Conservation (phyloP, 2,113 vertebrate species). For the Malurus melanocephalus region DNA sequence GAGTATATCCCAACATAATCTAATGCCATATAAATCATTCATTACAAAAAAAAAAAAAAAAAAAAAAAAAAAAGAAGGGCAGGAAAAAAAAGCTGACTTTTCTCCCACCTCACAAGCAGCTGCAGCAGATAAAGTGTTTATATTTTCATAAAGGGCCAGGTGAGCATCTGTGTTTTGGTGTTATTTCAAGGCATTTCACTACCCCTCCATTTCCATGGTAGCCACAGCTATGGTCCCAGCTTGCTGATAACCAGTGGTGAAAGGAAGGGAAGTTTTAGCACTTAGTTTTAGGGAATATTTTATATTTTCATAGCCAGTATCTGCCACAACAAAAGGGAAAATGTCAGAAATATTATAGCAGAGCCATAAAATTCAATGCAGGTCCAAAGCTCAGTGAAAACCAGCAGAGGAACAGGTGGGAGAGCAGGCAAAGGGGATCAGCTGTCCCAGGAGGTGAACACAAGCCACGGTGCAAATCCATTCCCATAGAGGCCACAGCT, state of each 20-base stretch:
- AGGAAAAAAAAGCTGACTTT: background rate
- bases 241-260: background rate
- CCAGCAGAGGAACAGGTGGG: constrained; percentile 35
- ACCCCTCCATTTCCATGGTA: constrained; percentile 35
- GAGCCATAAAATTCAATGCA: constrained; percentile 38
- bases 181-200: constrained; percentile 51
- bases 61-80: no score
- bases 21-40: constrained; percentile 65
- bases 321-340: background rate
- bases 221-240: background rate
- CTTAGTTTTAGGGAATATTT: background rate
- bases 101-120: constrained; percentile 64
- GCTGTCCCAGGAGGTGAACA: constrained; percentile 2
- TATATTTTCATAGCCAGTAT: background rate
- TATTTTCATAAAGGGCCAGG: constrained; percentile 51
- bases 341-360: background rate
- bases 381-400: background rate
- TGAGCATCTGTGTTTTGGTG: constrained; percentile 45
- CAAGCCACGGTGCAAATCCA: background rate
- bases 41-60: constrained; percentile 52
- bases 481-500: constrained; percentile 41
- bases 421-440: background rate
- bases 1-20: constrained; percentile 72
- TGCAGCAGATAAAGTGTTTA: constrained; percentile 68
- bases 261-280: background rate